Base-by-base conservation (phyloP, 2,888 invertebrate species). In the Antheraea yamamai region DNA sequence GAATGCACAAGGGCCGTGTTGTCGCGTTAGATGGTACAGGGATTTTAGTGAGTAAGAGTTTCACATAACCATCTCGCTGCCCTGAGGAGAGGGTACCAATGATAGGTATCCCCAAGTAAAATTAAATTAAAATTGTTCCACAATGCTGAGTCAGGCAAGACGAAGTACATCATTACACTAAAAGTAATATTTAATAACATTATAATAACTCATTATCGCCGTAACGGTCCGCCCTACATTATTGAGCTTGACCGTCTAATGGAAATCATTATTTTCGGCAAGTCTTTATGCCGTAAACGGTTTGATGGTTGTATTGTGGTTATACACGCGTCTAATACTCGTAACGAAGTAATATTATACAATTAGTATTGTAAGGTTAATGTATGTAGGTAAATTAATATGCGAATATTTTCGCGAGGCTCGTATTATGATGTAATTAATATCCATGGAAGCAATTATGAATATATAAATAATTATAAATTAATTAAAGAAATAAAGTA, bases 181-280 rank as follows among this genome's bases (percentile, higher is more conserved):
- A 68, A 64, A 68, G 8, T 47, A 66, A n/a, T 73, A 26, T 35
- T 55, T 74, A 74, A 74, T 71, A 39, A 58, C 55, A 55, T 18
- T 71, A 47, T 74, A 74, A 74, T 74, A 70, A 71, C 20, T 74
- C 35, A 74, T 74, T 74, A 52, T 73, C 55, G 14, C 55, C 70
- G 14, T 74, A 71, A 52, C 55, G n/a, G 58, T 14, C 18, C 20
- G 20, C 12, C 23, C 30, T 10, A n/a, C 39, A 70, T 20, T 70
- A 70, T 39, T 10, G 20, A 39, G 39, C 20, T 39, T 70, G 68
- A 16, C 61, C 68, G 68, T 68, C 68, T 68, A 68, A 68, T 68
- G 70, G 70, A 39, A n/a, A 8, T n/a, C 35, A 70, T 70, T 39
- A 70, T 70, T 39, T 70, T 70, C 70, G 70, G 70, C 39, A 39